Evolutionary conservation across 53 echinoderm and acorn worm species (phyloP).

Genomic region (Echinarachnius parma): DNA sequence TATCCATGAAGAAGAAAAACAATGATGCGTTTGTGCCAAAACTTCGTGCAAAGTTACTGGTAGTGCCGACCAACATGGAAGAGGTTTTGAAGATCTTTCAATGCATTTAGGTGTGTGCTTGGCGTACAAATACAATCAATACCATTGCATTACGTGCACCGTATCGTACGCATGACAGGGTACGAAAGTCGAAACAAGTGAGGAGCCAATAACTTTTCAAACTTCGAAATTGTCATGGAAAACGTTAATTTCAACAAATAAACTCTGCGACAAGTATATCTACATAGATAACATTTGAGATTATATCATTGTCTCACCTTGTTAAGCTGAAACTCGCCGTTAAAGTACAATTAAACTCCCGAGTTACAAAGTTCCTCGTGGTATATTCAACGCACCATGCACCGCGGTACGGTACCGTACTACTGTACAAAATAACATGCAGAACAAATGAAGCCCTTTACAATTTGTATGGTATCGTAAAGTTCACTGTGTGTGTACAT

Average conservation of each 20-base stretch:
- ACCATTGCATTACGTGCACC: neutral
- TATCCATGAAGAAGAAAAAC: neutral
- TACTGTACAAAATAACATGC: too few relatives aligned
- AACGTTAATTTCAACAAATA: neutral
- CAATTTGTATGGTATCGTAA: too few relatives aligned
- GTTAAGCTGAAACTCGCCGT: neutral
- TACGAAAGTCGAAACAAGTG: neutral
- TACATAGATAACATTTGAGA: neutral
- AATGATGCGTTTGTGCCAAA: too few relatives aligned
- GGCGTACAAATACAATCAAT: too few relatives aligned
- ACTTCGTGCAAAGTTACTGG: slow-evolving; percentile 41
- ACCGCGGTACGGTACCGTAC: too few relatives aligned
- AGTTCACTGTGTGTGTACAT: too few relatives aligned
- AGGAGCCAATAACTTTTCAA: slow-evolving; percentile 1
- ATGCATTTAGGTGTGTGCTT: too few relatives aligned
- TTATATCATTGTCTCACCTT: neutral
- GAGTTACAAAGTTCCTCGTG: slow-evolving; percentile 1
- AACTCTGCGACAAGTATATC: slow-evolving; percentile 2
- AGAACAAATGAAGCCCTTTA: too few relatives aligned
- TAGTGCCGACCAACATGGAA: neutral
- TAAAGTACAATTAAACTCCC: neutral
- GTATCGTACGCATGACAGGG: neutral
- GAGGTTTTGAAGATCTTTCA: neutral
- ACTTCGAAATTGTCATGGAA: too few relatives aligned
- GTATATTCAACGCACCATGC: too few relatives aligned